Percentiles rank a stretch among this genome's conserved stretches.
Evolutionary conservation across 1,140 invertebrate genomes (phyloP).

Genomic region (Drosophila kohkoa): DNA sequence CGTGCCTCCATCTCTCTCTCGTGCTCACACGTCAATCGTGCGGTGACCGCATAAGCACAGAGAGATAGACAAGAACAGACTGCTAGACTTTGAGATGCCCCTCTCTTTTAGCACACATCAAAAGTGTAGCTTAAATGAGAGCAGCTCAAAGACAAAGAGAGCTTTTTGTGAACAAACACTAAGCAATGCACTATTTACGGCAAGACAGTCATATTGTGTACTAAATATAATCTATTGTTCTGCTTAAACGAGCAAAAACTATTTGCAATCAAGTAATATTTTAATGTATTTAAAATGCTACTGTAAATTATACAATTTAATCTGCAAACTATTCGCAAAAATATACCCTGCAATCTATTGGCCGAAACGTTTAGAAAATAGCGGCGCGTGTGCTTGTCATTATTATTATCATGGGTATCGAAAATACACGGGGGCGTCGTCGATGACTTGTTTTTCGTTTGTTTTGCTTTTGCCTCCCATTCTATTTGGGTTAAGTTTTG

Average conservation of each 20-base stretch:
- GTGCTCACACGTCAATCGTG: neutral
- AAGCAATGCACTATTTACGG: neutral
- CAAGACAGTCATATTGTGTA: neutral
- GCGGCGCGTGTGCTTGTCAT: conserved; percentile 63
- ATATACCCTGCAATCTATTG: conserved; percentile 39
- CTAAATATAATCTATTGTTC: neutral
- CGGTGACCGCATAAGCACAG: conserved; percentile 1
- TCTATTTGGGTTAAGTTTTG: conserved; percentile 65
- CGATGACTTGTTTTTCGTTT: conserved; percentile 2
- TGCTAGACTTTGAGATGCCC: conserved; percentile 29
- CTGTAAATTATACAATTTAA: neutral
- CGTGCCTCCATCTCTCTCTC: conserved; percentile 4
- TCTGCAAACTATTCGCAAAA: neutral
- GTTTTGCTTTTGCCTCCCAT: conserved; percentile 31
- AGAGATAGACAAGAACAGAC: conserved; percentile 34
- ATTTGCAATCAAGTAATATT: neutral
- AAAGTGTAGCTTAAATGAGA: neutral
- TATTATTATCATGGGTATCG: conserved; percentile 56
- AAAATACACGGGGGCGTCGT: conserved; percentile 26
- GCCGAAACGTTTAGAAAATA: conserved; percentile 8
- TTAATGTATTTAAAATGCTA: neutral
- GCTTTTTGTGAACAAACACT: neutral
- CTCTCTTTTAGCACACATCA: neutral
- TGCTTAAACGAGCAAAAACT: neutral
- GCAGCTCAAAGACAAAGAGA: neutral